Evolutionary conservation across 1,140 invertebrate species (phyloP), one percentile per base, ranked within the genome.

Genomic region (Meloidogyne hapla): DNA sequence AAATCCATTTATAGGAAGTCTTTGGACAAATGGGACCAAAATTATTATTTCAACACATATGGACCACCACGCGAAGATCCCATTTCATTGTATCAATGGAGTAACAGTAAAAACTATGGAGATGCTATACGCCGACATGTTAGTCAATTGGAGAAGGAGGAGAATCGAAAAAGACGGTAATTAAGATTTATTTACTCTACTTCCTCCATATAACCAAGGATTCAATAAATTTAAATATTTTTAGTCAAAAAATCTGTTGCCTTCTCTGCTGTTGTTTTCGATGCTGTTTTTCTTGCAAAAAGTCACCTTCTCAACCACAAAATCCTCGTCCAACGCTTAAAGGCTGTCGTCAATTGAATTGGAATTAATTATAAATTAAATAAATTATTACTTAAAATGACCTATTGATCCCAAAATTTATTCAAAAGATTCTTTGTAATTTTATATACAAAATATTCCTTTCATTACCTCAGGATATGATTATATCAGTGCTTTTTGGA

Each of bases 21-120:
- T 63, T 15, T 38, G 56, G 56, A 73, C 25, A 73, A 73, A 63
- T 73, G 71, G 71, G 71, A 73, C 18, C 23, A 64, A 40, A 73
- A 73, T 73, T 73, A 73, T 38, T 73, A 73, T n/a, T 73, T 56
- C 25, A 73, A 73, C n/a, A 40, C 61, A 0, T 73, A 73, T 64
- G 71, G 64, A 15, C 42, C 71, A n/a, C 12, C 48, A 8, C 18
- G 48, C 21, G 64, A 18, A 9, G 71, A 73, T 28, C 71, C 48
- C 23, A 56, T 73, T 0, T 42, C 42, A 5, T 40, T 64, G 13
- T 73, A 73, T 21, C 23, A 56, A 23, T 21, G 33, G 45, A 73
- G 56, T 33, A 73, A 73, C 40, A 26, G 48, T 45, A 64, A 42
- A 12, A 64, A 45, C 4, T 25, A 56, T 56, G 48, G 48, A n/a